phyloP scores from a whole-genome alignment of 2,888 invertebrate species.

The Macroteleia sp. region DNA sequence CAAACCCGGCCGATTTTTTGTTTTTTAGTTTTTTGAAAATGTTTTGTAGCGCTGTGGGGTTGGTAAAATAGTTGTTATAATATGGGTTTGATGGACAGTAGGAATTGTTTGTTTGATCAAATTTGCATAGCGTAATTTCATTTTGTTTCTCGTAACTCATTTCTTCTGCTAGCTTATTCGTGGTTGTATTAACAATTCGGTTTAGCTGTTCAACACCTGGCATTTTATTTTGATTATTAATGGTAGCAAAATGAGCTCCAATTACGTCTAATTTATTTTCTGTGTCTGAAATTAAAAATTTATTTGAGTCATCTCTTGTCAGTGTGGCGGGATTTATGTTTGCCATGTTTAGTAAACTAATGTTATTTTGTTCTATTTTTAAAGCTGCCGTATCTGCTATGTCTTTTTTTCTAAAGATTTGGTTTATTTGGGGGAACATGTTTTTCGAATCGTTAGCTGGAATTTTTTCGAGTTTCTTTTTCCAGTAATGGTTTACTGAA shows the following conservation, averaged over 20 bases:
- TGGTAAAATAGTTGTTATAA: not conserved
- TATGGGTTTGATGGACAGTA: too few species aligned
- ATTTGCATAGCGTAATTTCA: too few species aligned
- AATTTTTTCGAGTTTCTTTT: constrained; percentile 29
- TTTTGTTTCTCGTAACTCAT: too few species aligned
- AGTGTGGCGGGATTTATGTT: not conserved
- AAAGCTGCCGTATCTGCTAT: too few species aligned
- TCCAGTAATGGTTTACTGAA: constrained; percentile 34
- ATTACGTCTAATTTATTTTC: not conserved
- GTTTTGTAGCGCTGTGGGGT: not conserved
- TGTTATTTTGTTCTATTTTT: too few species aligned
- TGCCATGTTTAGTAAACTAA: too few species aligned
- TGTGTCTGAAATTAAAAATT: not conserved
- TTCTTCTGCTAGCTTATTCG: too few species aligned
- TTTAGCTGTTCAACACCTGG: too few species aligned
- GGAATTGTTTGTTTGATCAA: too few species aligned
- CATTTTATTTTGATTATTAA: not conserved
- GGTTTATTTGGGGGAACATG: too few species aligned
- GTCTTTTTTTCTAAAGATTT: too few species aligned
- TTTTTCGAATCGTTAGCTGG: constrained; percentile 7
- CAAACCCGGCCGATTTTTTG: constrained; percentile 56
- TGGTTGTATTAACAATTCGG: too few species aligned
- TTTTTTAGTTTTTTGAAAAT: constrained; percentile 21
- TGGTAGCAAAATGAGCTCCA: not conserved
- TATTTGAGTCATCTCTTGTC: not conserved